Evolutionary conservation across 2,797 vertebrate species (phyloP).

Genomic region (Parotocinclus haroldoi): DNA sequence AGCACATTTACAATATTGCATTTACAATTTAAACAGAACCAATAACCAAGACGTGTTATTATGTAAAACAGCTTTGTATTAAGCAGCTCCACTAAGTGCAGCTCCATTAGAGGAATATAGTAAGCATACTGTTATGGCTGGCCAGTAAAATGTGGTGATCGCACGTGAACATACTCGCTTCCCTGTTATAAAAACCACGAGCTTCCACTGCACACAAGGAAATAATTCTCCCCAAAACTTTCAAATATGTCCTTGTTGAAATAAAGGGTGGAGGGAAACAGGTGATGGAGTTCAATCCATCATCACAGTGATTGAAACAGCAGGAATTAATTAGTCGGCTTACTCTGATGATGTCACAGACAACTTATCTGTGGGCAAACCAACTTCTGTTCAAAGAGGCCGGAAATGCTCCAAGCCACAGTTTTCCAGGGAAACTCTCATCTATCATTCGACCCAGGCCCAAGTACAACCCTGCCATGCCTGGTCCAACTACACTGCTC

Average conservation of each 20-base stretch:
- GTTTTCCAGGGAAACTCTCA: conserved; percentile 30
- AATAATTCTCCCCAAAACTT: conserved; percentile 34
- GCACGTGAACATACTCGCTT: no score
- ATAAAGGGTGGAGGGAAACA: conserved; percentile 24
- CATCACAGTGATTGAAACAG: conserved; percentile 52
- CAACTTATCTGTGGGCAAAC: conserved; percentile 65
- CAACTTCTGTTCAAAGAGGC: conserved; percentile 66
- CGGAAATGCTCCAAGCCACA: conserved; percentile 51
- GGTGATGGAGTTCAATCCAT: conserved; percentile 8
- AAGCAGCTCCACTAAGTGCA: no score
- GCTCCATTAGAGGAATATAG: no score
- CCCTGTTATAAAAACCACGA: no score
- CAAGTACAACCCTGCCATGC: not conserved
- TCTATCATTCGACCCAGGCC: conserved; percentile 20
- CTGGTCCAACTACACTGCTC: not conserved
- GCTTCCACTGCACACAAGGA: conserved; percentile 17
- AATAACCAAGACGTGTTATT: no score
- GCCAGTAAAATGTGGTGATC: no score
- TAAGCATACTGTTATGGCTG: no score
- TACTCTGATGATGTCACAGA: conserved; percentile 78
- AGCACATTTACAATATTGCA: no score
- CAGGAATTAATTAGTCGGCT: conserved; percentile 75
- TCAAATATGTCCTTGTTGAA: conserved; percentile 39
- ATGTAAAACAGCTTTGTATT: no score
- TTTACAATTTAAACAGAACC: no score